Evolutionary conservation across 2,888 invertebrate genomes (phyloP).

Genomic region (Drosophila helvetica): DNA sequence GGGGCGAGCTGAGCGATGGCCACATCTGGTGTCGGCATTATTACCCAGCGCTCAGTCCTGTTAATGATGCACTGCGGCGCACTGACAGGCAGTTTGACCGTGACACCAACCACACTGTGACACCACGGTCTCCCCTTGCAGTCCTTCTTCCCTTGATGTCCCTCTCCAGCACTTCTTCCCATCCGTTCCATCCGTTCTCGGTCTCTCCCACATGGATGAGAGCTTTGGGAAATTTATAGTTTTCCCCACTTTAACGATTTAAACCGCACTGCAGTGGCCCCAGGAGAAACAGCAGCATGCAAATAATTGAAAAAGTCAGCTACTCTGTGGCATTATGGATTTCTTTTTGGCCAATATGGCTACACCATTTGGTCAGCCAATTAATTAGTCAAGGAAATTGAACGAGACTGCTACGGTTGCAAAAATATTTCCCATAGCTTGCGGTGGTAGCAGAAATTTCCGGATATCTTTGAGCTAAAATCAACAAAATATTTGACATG

Average conservation of each 20-base stretch:
- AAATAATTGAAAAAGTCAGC: conserved; percentile 36
- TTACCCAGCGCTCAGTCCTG: conserved; percentile 40
- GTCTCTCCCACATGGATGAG: background rate
- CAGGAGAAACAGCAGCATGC: background rate
- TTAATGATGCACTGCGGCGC: conserved; percentile 48
- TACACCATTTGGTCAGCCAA: conserved; percentile 10
- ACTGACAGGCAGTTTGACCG: conserved; percentile 38
- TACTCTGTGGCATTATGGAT: background rate
- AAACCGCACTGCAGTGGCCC: conserved; percentile 14
- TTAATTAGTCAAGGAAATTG: conserved; percentile 26
- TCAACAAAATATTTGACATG: background rate
- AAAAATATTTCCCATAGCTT: conserved; percentile 1
- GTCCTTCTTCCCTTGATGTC: too few relatives aligned
- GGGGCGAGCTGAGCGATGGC: conserved; percentile 33
- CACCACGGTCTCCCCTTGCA: background rate
- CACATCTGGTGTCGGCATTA: conserved; percentile 46
- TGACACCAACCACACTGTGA: conserved; percentile 21
- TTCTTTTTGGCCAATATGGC: conserved; percentile 1
- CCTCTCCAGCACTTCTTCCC: too few relatives aligned
- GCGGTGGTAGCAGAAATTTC: background rate
- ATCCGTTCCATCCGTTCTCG: conserved; percentile 18
- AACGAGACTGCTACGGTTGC: background rate
- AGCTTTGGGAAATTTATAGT: conserved; percentile 25
- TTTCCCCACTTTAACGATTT: conserved; percentile 30
- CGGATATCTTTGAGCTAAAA: background rate